Base-by-base conservation (phyloP, 2,113 vertebrate species). In the Syngnathus floridae region DNA sequence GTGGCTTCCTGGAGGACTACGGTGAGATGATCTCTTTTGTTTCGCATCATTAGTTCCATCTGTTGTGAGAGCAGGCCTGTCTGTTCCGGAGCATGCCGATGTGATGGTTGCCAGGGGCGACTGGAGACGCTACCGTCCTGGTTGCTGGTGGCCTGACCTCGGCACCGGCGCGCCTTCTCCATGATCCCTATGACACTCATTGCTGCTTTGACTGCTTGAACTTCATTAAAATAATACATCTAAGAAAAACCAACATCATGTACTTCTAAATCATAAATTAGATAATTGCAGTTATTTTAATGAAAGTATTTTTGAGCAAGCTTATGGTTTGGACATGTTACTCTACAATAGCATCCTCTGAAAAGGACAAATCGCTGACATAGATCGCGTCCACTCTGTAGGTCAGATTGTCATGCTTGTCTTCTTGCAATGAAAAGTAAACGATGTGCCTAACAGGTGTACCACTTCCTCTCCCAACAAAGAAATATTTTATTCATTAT, bases 21-120 rank as follows among this genome's bases (percentile, higher is more conserved):
- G 86, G 89, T 81, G 78, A 92, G 88, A 90, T 89, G 88, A 92
- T 90, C 92, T 92, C 90, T 90, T 93, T 93, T 92, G 90, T 91
- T 90, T 89, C 91, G 92, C 90, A 91, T 92, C 92, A 91, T 94
- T 92, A 92, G 90, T 92, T 89, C 91, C 90, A 93, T 93, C 92
- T 93, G 92, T 91, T 92, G 90, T 83, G 85, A 81, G 74, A 84
- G 82, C 80, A 77, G 79, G 83, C 86, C 87, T 91, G 90, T 91
- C 90, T 91, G 89, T 91, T 91, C 85, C 84, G 80, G 86, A 88
- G 86, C 83, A 83, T 83, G 77, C 82, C 81, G 82, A 78, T 81
- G 86, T 88, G 87, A 88, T 88, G 87, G 89, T 91, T 82, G 89
- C 90, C 87, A 86, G 86, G 90, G 90, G 90, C 88, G 74, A 87